Percentiles rank a stretch among this genome's conserved stretches.
These are phyloP conservation scores for Carterocephalus palaemon DNA, from an alignment of 2,888 invertebrate genomes.

Conservation along the genomic window DNA sequence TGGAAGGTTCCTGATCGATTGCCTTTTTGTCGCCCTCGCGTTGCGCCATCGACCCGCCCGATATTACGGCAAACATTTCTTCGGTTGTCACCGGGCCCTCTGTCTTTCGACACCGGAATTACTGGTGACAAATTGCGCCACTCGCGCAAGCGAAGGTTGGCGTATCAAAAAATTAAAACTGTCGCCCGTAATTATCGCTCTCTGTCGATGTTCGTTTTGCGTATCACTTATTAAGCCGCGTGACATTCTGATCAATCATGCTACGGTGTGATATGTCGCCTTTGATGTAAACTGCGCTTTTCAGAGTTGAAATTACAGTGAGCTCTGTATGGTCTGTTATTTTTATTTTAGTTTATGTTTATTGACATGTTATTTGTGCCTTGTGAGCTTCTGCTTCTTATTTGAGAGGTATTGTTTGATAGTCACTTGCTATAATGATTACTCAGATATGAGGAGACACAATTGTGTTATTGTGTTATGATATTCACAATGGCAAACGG, in stretches of 20 bases:
- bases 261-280: slow-evolving; percentile 16
- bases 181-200: slow-evolving; percentile 15
- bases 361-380: slow-evolving; percentile 1
- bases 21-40: slow-evolving; percentile 58
- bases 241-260: slow-evolving; percentile 19
- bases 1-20: slow-evolving; percentile 67
- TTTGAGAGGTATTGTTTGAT: no score
- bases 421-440: no score
- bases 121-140: slow-evolving; percentile 55
- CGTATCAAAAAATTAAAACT: slow-evolving; percentile 31
- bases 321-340: slow-evolving; percentile 7
- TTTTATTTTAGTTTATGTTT: neutral
- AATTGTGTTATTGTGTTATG: no score
- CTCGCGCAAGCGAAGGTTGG: slow-evolving; percentile 40
- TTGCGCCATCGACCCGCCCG: slow-evolving; percentile 35
- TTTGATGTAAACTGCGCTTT: slow-evolving; percentile 14
- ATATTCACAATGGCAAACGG: no score
- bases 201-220: slow-evolving; percentile 13
- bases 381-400: no score
- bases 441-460: no score
- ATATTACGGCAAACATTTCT: slow-evolving; percentile 61
- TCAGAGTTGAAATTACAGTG: slow-evolving; percentile 8
- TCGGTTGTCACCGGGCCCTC: slow-evolving; percentile 51
- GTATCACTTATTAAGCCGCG: slow-evolving; percentile 13
- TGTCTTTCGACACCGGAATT: slow-evolving; percentile 50